Evolutionary conservation across 2,888 invertebrate species (phyloP).

Genomic region (Tetragnatha montana): DNA sequence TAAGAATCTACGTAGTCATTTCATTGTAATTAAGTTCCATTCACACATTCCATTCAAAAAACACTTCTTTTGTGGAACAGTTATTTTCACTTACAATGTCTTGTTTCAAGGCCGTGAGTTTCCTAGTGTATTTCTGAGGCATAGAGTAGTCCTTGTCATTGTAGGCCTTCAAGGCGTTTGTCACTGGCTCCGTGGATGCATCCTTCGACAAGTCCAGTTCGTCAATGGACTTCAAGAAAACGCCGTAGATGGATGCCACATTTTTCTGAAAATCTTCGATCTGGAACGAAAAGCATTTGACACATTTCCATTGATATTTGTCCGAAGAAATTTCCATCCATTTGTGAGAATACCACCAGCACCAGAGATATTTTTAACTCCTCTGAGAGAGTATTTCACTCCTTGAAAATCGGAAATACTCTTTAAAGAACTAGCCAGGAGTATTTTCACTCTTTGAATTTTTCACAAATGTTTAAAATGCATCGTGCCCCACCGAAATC

Average conservation of each 20-base stretch:
- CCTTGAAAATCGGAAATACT: no score
- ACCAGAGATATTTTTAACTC: no score
- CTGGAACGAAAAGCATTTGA: neutral
- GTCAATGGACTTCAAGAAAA: conserved; percentile 16
- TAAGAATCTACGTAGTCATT: neutral
- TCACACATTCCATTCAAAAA: no score
- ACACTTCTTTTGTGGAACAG: neutral
- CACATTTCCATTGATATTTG: no score
- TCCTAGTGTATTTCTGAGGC: conserved; percentile 46
- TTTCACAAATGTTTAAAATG: no score
- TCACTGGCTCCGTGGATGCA: conserved; percentile 3
- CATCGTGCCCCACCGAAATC: no score
- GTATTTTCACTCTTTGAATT: no score
- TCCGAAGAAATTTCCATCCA: neutral
- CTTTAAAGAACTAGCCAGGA: no score
- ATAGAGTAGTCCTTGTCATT: neutral
- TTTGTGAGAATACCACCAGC: neutral
- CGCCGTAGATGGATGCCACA: neutral
- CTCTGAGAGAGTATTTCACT: no score
- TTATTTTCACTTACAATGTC: conserved; percentile 32
- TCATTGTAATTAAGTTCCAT: neutral
- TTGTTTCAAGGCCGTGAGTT: conserved; percentile 11
- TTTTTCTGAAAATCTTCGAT: conserved; percentile 7
- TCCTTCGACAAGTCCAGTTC: conserved; percentile 11
- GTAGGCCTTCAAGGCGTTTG: conserved; percentile 16